Base-by-base conservation (phyloP, 2,888 invertebrate species). In the Acleris holmiana region DNA sequence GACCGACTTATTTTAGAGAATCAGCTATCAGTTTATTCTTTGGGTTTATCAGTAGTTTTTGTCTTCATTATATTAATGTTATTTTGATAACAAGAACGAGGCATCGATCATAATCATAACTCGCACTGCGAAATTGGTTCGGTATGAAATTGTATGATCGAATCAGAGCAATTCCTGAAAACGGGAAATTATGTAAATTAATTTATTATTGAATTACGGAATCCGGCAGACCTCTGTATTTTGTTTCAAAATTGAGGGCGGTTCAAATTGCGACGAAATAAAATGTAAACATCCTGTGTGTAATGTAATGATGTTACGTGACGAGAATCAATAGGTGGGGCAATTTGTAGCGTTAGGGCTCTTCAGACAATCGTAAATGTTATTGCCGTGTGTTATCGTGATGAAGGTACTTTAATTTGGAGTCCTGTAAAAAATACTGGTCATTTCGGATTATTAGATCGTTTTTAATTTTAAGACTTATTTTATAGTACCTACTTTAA, bases 191-290 rank as follows among this genome's bases (percentile, higher is more conserved):
- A 51, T 63, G 57, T 23, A 57, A 57, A 57, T 63, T 40, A 47
- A 51, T 53, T 47, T 63, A 51, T 63, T 62, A 62, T 62, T 62
- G 15, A 57, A 56, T 62, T 62, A 57, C 44, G 44, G 18, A 40
- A 50, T 50, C 46, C 44, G 19, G 49, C 8, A 23, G 21, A 49
- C 35, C 35, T 35, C 35, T 51, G 62, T 56, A 46, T 19, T 29
- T 55, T 44, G 44, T 62, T 61, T 17, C 29, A 44, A 58, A 56
- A 54, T 41, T 54, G 29, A 44, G 55, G 19, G n/a, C 18, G 10
- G 49, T 29, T 29, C 48, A 55, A 61, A 55, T 61, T 61, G 55
- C 61, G 49, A 44, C 61, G 44, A 61, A 61, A 61, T 56, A 61
- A 61, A 61, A 61, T 55, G 41, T 49, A 55, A 55, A 49, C 61